Base-by-base conservation (phyloP, 2,113 vertebrate genomes). In the Lampris megalopsis region DNA sequence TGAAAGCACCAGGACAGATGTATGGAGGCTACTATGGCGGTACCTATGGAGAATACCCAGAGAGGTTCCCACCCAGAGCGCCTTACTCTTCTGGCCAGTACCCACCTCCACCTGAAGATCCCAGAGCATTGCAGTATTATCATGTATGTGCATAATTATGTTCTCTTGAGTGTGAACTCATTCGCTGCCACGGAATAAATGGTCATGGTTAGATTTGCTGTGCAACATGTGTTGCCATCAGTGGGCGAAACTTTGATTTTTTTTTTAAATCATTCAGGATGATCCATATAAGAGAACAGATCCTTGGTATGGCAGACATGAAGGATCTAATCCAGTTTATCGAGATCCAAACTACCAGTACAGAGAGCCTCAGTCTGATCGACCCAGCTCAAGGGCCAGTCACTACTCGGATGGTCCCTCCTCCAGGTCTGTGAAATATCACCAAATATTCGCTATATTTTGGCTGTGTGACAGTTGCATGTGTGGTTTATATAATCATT, bases 391-490 rank as follows among this genome's bases (percentile, higher is more conserved):
- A 41, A 94, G 97, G 83, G 80, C 96, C 0, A 99, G 98, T 58
- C 98, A 98, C 87, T 96, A 95, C 90, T 99, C 98, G 0, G 98
- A 99, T 81, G 93, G 96, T 37, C 95, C 97, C 0, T 2, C 94
- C 8, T 96, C 97, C 69, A 96, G 97, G 98, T 99, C 45, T 63
- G 80, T 76, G 4, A 67, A 63, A 61, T 3, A 4, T 2, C 9
- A 10, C 13, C 24, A 24, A 24, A 24, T 24, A 24, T 24, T 24
- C 24, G 24, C 24, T 24, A 24, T 24, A 24, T 24, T 24, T 24
- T 24, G 24, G 24, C 24, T 24, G 24, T 24, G 24, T 24, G 24
- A 24, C 24, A 24, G 24, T 24, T 24, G 24, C 24, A 24, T 24
- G 24, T 24, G 24, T 24, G 24, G 24, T 24, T 24, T 24, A 24